Percentiles rank a stretch among this genome's conserved stretches.
Evolutionary conservation across 2,113 vertebrate genomes (phyloP).

Genomic region (Phaethornis superciliosus): DNA sequence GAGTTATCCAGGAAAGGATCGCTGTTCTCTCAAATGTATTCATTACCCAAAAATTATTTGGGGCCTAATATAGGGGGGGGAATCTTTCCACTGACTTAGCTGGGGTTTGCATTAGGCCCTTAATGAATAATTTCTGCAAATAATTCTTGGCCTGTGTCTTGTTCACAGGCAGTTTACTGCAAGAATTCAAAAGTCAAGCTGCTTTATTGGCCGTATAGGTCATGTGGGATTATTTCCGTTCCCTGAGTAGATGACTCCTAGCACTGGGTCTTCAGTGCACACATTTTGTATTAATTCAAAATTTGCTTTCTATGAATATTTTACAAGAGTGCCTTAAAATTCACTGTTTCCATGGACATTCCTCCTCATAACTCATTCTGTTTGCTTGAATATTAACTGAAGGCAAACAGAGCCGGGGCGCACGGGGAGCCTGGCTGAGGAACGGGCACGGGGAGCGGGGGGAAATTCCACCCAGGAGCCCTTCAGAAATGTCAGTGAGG

Average conservation of each 20-base stretch:
- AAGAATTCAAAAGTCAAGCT: slow-evolving; percentile 70
- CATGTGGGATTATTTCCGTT: slow-evolving; percentile 60
- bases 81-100: slow-evolving; percentile 63
- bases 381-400: slow-evolving; percentile 51
- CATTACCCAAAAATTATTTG: slow-evolving; percentile 68
- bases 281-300: slow-evolving; percentile 67
- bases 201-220: slow-evolving; percentile 67
- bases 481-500: slow-evolving; percentile 28
- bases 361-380: slow-evolving; percentile 43
- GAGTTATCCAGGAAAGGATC: slow-evolving; percentile 49
- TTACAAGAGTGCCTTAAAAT: slow-evolving; percentile 62
- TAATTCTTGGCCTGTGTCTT: slow-evolving; percentile 68
- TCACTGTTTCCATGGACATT: slow-evolving; percentile 58
- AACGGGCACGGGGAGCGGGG: neutral
- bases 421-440: neutral
- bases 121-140: slow-evolving; percentile 71
- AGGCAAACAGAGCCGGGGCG: slow-evolving; percentile 30
- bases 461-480: neutral
- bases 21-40: slow-evolving; percentile 66
- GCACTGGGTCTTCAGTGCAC: slow-evolving; percentile 45
- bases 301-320: slow-evolving; percentile 72
- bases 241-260: slow-evolving; percentile 63
- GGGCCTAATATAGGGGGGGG: slow-evolving; percentile 50
- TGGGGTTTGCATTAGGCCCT: slow-evolving; percentile 65
- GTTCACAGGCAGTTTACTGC: slow-evolving; percentile 71